Evolutionary conservation across 2,113 vertebrate species (phyloP).

Genomic region (crab-eating macaque (Macaca fascicularis)): T2T-MFA8v1.1 NC_088375.1:230236001-230236500

Average conservation of each 20-base stretch:
- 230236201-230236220: not conserved
- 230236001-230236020: not conserved
- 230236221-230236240: not conserved
- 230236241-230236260: no score
- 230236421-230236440: accelerated
- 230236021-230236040: not conserved
- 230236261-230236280: not conserved
- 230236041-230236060: not conserved
- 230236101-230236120: not conserved
- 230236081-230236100: accelerated
- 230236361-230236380: not conserved
- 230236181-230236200: not conserved
- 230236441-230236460: no score
- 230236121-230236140: not conserved
- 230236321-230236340: not conserved
- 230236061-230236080: accelerated
- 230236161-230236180: accelerated
- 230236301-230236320: accelerated
- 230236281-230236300: not conserved
- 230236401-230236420: not conserved
- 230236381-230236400: not conserved
- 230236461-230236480: accelerated
- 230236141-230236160: not conserved
- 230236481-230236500: not conserved
- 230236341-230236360: not conserved